Base-by-base conservation (phyloP, 2,113 vertebrate genomes). In the Hypomesus transpacificus region DNA sequence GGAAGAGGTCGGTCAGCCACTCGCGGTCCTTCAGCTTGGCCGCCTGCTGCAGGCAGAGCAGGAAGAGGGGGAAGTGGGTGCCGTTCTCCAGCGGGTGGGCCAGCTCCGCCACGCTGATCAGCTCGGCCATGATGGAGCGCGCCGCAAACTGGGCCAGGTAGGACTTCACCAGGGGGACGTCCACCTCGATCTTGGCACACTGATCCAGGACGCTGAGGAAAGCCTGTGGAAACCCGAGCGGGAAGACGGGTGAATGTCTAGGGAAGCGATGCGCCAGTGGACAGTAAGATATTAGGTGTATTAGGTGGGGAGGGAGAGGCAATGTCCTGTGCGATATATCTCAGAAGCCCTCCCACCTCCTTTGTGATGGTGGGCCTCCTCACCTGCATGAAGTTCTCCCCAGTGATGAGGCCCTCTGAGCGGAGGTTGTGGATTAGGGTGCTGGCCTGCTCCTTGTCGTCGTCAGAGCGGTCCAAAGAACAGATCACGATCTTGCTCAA, bases 331-430 rank as follows among this genome's bases (percentile, higher is more conserved):
- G 13, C 39, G 53, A 56, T 56, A 56, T 56, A 56, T 56, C 53
- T 6, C 53, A n/a, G n/a, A 56, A 56, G 53, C 4, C 17, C 53
- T 18, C 14, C 13, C 26, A 61, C 13, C 5, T 16, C 3, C 59
- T 26, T 3, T 17, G 18, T 31, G 24, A 7, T 21, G 14, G 13
- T 80, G 6, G 3, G 13, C 3, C 85, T 65, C 3, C 85, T 65
- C 86, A 97, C 97, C 96, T 97, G 96, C 96, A 99, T 97, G 84
- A 99, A 99, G 91, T 94, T 97, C 89, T 99, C 97, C 69, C 94
- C 96, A 26, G 94, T 96, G 84, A 98, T 93, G 84, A 99, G 93
- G 69, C 94, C 95, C 85, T 99, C 96, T 14, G 92, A 91, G 67
- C 94, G 95, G 24, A 99, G 94, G 31, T 92, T 89, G 82, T 95